phyloP scores from a whole-genome alignment of 2,888 invertebrate genomes.

The Endomychus coccineus region DNA sequence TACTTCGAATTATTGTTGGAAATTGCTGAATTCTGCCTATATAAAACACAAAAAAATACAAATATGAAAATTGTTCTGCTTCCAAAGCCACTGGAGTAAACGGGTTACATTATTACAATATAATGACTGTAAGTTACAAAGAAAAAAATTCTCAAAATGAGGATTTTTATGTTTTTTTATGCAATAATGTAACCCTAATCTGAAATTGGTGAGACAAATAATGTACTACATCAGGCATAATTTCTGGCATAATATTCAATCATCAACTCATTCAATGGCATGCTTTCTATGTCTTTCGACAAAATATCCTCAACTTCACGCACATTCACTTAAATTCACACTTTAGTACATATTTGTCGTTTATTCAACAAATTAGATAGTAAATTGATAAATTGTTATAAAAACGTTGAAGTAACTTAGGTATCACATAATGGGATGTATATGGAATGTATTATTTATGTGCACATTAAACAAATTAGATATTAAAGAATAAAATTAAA shows the following conservation, averaged over 20 bases:
- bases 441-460: no score
- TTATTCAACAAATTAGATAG: no score
- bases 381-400: constrained; percentile 27
- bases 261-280: constrained; percentile 10
- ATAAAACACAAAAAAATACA: constrained; percentile 38
- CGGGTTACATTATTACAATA: constrained; percentile 29
- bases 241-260: constrained; percentile 13
- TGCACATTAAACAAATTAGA: no score
- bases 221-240: constrained; percentile 36
- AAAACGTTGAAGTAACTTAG: constrained; percentile 8
- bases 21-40: constrained; percentile 28
- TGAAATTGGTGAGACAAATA: constrained; percentile 38
- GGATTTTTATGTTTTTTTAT: no score
- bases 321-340: constrained; percentile 25
- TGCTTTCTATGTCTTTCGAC: constrained; percentile 21
- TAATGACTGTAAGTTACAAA: no score
- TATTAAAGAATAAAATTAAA: no score
- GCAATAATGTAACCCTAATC: constrained; percentile 33
- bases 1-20: constrained; percentile 26
- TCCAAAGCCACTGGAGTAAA: constrained; percentile 32
- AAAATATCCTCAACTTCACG: constrained; percentile 22
- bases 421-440: no score
- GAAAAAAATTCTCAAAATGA: no score
- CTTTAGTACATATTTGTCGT: constrained; percentile 38
- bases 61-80: constrained; percentile 34